These are phyloP conservation scores for Carabus problematicus DNA, from an alignment of 2,888 invertebrate genomes.

Conservation along the genomic window DNA sequence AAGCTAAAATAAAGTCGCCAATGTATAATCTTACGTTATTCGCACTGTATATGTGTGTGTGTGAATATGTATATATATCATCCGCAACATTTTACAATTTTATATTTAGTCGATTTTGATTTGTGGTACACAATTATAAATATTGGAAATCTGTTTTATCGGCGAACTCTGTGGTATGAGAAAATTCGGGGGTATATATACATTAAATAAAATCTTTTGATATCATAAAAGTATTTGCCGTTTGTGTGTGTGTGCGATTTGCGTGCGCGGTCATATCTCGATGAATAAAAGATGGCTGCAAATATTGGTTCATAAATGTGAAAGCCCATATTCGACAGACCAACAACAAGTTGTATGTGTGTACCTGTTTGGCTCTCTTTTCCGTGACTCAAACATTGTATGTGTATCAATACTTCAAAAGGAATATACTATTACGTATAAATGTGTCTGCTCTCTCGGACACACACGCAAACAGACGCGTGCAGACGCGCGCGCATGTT, in stretches of 20 bases:
- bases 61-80: background rate
- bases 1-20: too few relatives aligned
- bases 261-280: slow-evolving; percentile 31
- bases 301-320: slow-evolving; percentile 36
- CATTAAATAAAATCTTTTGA: slow-evolving; percentile 37
- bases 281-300: slow-evolving; percentile 33
- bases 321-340: slow-evolving; percentile 28
- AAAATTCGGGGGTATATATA: slow-evolving; percentile 7
- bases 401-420: slow-evolving; percentile 7
- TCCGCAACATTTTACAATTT: background rate
- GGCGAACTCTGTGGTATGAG: background rate
- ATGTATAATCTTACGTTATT: too few relatives aligned
- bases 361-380: too few relatives aligned
- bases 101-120: background rate
- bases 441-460: too few relatives aligned
- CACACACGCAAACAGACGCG: too few relatives aligned
- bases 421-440: background rate
- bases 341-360: slow-evolving; percentile 15
- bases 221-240: slow-evolving; percentile 33
- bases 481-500: too few relatives aligned
- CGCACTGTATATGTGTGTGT: background rate
- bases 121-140: background rate
- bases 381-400: too few relatives aligned
- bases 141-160: slow-evolving; percentile 10
- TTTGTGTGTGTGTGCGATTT: slow-evolving; percentile 18